phyloP scores from a whole-genome alignment of 2,888 invertebrate genomes.

The Lypha dubia region DNA sequence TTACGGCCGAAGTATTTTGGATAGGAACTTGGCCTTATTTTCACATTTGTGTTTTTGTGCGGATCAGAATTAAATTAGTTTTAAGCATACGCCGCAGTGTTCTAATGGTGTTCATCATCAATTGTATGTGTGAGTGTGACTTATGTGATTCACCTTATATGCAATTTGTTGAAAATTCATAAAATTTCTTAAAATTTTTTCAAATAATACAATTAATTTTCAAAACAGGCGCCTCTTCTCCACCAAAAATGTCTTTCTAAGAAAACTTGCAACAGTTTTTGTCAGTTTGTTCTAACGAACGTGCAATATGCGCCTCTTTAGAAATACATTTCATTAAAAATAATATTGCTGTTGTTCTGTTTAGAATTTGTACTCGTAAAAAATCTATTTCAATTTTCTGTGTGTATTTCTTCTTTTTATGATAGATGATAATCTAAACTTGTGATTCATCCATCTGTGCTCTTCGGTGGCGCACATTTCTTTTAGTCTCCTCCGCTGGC shows the following conservation, averaged over 20 bases:
- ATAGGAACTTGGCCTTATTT: too few species aligned
- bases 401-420: constrained; percentile 53
- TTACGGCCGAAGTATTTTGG: too few species aligned
- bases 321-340: constrained; percentile 41
- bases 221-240: constrained; percentile 52
- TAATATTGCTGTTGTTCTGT: constrained; percentile 1
- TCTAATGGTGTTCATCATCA: not conserved
- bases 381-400: constrained; percentile 52
- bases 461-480: constrained; percentile 68
- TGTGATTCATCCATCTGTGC: constrained; percentile 70
- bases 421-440: constrained; percentile 64
- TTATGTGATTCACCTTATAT: constrained; percentile 32
- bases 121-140: not conserved
- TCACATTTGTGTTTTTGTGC: too few species aligned
- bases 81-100: not conserved
- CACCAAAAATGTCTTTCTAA: constrained; percentile 50
- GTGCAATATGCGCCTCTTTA: constrained; percentile 39
- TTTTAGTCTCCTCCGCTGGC: constrained; percentile 58
- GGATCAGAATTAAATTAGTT: too few species aligned
- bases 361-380: constrained; percentile 29
- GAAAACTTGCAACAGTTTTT: constrained; percentile 54
- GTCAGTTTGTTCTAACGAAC: constrained; percentile 45
- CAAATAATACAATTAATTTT: constrained; percentile 26
- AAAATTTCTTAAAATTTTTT: not conserved
- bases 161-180: constrained; percentile 1